Conservation (phyloP, 2,888 invertebrate species). For the Masnerella sp. region DNA sequence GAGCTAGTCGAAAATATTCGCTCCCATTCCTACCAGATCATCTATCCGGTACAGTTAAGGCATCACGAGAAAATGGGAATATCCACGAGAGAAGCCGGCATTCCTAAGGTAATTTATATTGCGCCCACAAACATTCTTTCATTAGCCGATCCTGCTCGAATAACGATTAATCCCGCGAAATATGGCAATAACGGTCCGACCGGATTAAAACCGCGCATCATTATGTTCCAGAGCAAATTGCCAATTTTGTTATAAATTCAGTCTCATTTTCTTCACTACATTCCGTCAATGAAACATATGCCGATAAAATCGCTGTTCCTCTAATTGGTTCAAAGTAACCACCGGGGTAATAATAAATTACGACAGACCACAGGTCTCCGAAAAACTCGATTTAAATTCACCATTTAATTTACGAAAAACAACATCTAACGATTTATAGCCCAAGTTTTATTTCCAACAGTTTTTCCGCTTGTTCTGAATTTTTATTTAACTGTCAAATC, state of each 20-base stretch:
- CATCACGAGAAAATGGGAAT: constrained; percentile 98
- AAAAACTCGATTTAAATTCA: constrained; percentile 24
- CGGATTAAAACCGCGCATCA: not conserved
- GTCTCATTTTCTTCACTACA: too few species aligned
- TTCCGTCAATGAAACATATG: too few species aligned
- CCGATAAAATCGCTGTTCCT: too few species aligned
- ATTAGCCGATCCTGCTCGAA: constrained; percentile 14
- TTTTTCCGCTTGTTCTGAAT: too few species aligned
- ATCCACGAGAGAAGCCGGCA: constrained; percentile 93
- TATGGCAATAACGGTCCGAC: constrained; percentile 1
- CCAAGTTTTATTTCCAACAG: too few species aligned
- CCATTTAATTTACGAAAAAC: too few species aligned
- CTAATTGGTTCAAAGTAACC: too few species aligned
- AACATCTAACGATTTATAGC: too few species aligned
- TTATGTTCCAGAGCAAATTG: too few species aligned
- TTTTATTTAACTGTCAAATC: too few species aligned
- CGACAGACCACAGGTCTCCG: constrained; percentile 23
- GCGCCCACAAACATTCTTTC: constrained; percentile 21
- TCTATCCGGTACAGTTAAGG: constrained; percentile 94
- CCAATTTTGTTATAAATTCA: too few species aligned
- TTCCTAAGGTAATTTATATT: constrained; percentile 85
- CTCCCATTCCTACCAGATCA: constrained; percentile 94
- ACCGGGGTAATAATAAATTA: constrained; percentile 36
- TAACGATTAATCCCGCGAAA: constrained; percentile 9
- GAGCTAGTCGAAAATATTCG: constrained; percentile 95